Percentiles rank a stretch among this genome's conserved stretches.
Conservation (phyloP, 1,140 invertebrate genomes). For the Brachionus sp. region DNA sequence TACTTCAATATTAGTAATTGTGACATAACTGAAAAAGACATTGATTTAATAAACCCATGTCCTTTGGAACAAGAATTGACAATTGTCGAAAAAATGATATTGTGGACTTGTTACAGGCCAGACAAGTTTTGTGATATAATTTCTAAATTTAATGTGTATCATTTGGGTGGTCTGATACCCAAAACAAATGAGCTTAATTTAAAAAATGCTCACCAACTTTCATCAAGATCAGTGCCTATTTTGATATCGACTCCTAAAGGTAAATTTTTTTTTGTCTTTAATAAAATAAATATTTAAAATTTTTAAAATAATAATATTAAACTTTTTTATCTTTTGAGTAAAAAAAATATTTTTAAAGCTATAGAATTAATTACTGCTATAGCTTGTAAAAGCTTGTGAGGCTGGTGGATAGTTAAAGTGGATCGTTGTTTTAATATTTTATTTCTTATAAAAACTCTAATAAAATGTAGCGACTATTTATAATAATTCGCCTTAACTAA, state of each 20-base stretch:
- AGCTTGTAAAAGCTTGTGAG: too few species aligned
- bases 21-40: not conserved
- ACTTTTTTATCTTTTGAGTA: too few species aligned
- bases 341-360: too few species aligned
- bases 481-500: too few species aligned
- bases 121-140: not conserved
- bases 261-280: too few species aligned
- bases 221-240: not conserved
- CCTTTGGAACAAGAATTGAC: not conserved
- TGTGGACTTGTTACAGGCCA: not conserved
- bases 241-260: not conserved
- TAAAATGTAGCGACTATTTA: too few species aligned
- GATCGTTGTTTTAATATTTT: too few species aligned
- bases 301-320: too few species aligned
- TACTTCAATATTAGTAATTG: not conserved
- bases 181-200: not conserved
- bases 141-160: conserved; percentile 4
- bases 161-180: not conserved
- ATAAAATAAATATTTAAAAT: too few species aligned
- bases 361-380: too few species aligned
- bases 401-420: too few species aligned
- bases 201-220: not conserved
- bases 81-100: not conserved
- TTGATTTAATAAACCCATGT: not conserved
- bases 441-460: too few species aligned